phyloP scores from a whole-genome alignment of 2,113 vertebrate genomes.

The Manacus vitellinus region DNA sequence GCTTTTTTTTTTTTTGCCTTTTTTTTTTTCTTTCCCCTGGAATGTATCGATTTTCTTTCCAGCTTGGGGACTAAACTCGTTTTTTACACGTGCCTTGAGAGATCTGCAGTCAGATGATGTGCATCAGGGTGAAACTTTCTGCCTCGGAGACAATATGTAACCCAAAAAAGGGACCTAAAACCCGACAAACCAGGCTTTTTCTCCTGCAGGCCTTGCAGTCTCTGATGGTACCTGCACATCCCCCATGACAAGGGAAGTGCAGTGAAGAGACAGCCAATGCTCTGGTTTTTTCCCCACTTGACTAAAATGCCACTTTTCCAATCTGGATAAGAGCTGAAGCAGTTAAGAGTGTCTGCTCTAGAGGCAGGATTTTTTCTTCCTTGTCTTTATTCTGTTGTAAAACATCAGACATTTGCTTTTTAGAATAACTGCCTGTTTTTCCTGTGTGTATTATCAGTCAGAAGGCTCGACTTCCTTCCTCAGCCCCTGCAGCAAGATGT shows the following conservation, averaged over 20 bases:
- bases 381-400: not conserved
- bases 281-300: not conserved
- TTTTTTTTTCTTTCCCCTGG: not conserved
- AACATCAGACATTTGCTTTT: not conserved
- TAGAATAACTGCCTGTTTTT: not conserved
- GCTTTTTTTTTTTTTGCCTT: not conserved
- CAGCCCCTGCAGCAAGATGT: not conserved
- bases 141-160: accelerated
- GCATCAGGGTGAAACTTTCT: not conserved
- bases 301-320: not conserved
- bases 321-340: not conserved
- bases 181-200: accelerated
- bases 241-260: not conserved
- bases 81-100: not conserved
- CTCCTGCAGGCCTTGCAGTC: not conserved
- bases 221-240: accelerated
- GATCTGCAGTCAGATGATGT: not conserved
- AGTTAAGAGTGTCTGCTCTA: not conserved
- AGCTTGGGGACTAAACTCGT: not conserved
- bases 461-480: not conserved
- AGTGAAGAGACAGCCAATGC: not conserved
- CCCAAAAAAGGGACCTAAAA: not conserved
- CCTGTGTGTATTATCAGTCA: not conserved
- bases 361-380: not conserved
- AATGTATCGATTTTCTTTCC: not conserved